Evolutionary conservation across 1,140 invertebrate species (phyloP), one percentile per base, ranked within the genome.

Genomic region (Hesperophylax magnus): DNA sequence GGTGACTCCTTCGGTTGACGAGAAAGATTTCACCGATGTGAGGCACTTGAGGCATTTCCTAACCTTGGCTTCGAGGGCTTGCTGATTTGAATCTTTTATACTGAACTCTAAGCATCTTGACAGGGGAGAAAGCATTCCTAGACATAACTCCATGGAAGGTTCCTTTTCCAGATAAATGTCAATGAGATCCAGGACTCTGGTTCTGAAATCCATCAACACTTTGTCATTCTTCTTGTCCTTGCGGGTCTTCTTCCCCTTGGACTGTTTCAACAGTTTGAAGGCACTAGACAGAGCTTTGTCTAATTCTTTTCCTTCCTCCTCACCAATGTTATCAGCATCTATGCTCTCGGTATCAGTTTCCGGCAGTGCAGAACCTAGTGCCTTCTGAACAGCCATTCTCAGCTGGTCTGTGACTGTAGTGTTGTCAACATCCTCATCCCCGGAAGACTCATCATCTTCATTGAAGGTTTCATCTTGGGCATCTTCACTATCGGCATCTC

Each of bases 261-360:
- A 92, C 80, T 93, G 90, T 81, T 91, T 92, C 76, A 93, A 91
- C 75, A 93, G 90, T 85, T 91, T 93, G 85, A 96, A 96, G 1
- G 94, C 94, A 58, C 92, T 91, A 1, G 93, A 93, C 27, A 96
- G 86, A 2, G 93, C 93, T 84, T 92, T 88, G 85, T 96, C 92
- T 4, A 96, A 87, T 81, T 92, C 92, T 82, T 93, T 92, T 6
- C 95, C 95, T 86, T 96, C 93, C 81, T 92, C 93, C 84, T 96
- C 95, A 79, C 91, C 91, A 58, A 96, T 93, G 82, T 95, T 91
- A 85, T 96, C 94, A 18, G 95, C 91, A 83, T 96, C 94, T 9
- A 96, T 89, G 79, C 94, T 94, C 86, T 94, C 94, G 27, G 92
- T 89, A 71, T 94, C 93, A 39, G 91, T 91, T 83, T 92, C 89